A percentile compares a stretch with the other conserved stretches of the same genome.
These are phyloP conservation scores for Eugnorisma glareosa DNA, from an alignment of 2,888 invertebrate species.

Conservation along the genomic window DNA sequence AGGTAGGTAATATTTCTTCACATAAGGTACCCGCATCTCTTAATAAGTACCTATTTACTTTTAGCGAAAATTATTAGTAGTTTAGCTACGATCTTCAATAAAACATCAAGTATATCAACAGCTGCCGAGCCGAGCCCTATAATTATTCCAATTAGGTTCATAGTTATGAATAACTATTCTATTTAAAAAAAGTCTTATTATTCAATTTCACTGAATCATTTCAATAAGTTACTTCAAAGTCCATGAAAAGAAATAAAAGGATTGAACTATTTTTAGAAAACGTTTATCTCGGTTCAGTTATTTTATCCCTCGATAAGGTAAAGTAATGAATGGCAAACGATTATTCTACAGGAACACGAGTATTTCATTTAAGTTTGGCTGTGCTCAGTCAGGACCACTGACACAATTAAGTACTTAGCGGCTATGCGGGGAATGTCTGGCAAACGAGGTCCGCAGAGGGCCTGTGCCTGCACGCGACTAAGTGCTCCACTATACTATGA, in stretches of 20 bases:
- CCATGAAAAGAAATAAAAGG: constrained; percentile 39
- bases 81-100: not conserved
- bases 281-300: constrained; percentile 34
- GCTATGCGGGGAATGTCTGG: constrained; percentile 65
- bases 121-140: not conserved
- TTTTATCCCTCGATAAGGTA: constrained; percentile 47
- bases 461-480: constrained; percentile 65
- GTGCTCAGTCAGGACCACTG: constrained; percentile 68
- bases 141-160: not conserved
- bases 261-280: constrained; percentile 43
- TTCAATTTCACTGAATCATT: constrained; percentile 49
- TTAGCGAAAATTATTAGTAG: constrained; percentile 18
- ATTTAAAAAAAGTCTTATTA: constrained; percentile 28
- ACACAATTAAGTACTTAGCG: constrained; percentile 80
- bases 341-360: constrained; percentile 65
- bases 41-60: constrained; percentile 18
- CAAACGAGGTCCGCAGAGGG: constrained; percentile 60
- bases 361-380: constrained; percentile 76
- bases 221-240: constrained; percentile 48
- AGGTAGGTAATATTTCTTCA: constrained; percentile 43
- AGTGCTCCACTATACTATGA: constrained; percentile 66
- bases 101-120: constrained; percentile 1
- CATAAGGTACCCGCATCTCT: constrained; percentile 18
- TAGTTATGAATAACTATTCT: not conserved
- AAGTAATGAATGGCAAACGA: constrained; percentile 58